Evolutionary conservation across 2,113 vertebrate species (phyloP).

Genomic region (Trochalopteron elliotii): DNA sequence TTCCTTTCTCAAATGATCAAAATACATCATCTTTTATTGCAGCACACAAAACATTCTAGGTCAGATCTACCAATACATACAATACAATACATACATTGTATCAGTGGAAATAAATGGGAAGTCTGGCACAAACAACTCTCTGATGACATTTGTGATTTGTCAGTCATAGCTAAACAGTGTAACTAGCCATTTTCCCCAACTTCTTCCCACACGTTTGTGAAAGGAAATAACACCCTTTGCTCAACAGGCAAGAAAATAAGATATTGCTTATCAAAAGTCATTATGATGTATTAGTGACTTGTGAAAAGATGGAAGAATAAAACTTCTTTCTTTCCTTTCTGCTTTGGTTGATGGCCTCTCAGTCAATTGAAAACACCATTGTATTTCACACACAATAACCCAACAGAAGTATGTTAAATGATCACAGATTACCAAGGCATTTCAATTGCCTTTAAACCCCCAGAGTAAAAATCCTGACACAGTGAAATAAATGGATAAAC

Average conservation of each 20-base stretch:
- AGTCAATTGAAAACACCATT: background rate
- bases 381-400: background rate
- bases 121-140: background rate
- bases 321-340: background rate
- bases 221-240: constrained; percentile 21
- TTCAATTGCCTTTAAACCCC: background rate
- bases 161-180: background rate
- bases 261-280: background rate
- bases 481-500: background rate
- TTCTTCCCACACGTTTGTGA: constrained; percentile 15
- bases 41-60: background rate
- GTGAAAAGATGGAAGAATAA: background rate
- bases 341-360: background rate
- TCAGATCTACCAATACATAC: background rate
- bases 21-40: background rate
- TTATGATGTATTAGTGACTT: background rate
- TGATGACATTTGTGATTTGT: background rate
- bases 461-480: background rate
- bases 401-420: background rate
- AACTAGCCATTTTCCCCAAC: background rate
- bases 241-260: background rate
- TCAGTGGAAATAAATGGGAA: background rate
- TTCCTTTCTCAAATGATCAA: background rate
- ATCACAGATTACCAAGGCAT: background rate
- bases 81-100: background rate